Conservation (phyloP, 37 sponge, comb jelly and placozoan species). For the Aplysina aerophoba region DNA sequence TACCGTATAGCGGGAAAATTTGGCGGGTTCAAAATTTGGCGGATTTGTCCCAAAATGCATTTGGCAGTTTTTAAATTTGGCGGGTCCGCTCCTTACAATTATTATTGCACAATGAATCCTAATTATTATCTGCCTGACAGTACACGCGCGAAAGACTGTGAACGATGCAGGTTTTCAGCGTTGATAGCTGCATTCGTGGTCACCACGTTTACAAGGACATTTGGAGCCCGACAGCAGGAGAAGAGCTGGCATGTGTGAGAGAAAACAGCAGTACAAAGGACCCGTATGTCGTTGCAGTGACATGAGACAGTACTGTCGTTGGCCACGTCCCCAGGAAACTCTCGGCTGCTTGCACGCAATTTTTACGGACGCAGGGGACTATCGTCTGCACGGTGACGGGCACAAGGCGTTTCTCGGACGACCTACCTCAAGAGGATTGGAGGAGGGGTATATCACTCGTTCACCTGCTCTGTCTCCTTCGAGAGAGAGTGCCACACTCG, state of each 20-base stretch:
- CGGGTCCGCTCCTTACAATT: no score
- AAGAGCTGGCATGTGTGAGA: not conserved
- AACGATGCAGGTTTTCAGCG: not conserved
- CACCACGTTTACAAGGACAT: not conserved
- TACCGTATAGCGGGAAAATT: no score
- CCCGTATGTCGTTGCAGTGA: slow-evolving; percentile 21
- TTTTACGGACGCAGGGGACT: slow-evolving; percentile 12
- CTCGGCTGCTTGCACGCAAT: slow-evolving; percentile 24
- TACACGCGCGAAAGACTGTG: no score
- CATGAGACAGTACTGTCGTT: slow-evolving; percentile 6
- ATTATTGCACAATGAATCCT: no score
- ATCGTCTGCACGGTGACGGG: slow-evolving; percentile 22
- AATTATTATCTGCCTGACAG: no score
- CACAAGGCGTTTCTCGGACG: not conserved
- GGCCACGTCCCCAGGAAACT: slow-evolving; percentile 35
- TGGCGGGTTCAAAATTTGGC: no score
- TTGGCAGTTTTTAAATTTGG: no score
- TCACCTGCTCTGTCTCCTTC: no score
- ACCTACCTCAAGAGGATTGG: slow-evolving; percentile 40
- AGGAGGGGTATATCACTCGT: no score
- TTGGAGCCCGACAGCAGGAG: slow-evolving; percentile 19
- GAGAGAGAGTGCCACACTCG: no score
- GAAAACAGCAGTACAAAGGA: not conserved
- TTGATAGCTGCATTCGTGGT: slow-evolving; percentile 1
- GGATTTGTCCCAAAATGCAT: no score